Evolutionary conservation across 2,888 invertebrate species (phyloP).

Genomic region (Lycia hirtaria): DNA sequence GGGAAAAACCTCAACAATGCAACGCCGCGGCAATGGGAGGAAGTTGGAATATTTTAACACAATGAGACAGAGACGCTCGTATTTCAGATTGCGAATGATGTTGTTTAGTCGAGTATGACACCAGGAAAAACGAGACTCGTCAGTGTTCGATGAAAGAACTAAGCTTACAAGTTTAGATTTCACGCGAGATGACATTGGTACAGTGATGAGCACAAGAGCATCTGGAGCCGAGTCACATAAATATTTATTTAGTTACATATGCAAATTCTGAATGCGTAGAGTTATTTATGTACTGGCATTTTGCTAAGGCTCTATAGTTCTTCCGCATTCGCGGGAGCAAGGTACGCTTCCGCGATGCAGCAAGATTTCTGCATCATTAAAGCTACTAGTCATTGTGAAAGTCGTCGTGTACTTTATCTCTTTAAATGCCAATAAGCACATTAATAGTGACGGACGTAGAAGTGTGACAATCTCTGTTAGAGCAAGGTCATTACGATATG

Average conservation of each 20-base stretch:
- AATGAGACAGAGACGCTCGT: conserved; percentile 32
- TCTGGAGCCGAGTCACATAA: conserved; percentile 18
- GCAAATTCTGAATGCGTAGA: conserved; percentile 40
- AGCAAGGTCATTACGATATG: conserved; percentile 68
- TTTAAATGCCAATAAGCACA: conserved; percentile 56
- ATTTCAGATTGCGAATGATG: conserved; percentile 45
- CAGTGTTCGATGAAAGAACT: conserved; percentile 35
- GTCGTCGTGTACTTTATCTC: conserved; percentile 47
- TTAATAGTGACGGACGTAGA: conserved; percentile 53
- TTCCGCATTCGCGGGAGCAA: conserved; percentile 54
- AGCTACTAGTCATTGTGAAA: conserved; percentile 53
- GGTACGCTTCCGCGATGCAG: conserved; percentile 58
- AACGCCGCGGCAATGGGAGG: conserved; percentile 47
- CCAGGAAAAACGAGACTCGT: conserved; percentile 34
- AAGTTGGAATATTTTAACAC: conserved; percentile 49
- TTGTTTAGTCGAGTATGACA: conserved; percentile 25
- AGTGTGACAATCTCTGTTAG: conserved; percentile 60
- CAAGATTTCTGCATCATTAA: conserved; percentile 44
- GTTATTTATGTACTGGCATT: conserved; percentile 37
- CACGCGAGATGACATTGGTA: conserved; percentile 21
- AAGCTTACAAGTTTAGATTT: conserved; percentile 10
- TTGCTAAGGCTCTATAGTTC: conserved; percentile 41
- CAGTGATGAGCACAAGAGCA: conserved; percentile 17
- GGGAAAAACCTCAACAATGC: conserved; percentile 44
- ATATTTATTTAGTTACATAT: conserved; percentile 42